Evolutionary conservation across 1,140 invertebrate genomes (phyloP), one percentile per base, ranked within the genome.

Genomic region (Drosophila equinoxialis): DNA sequence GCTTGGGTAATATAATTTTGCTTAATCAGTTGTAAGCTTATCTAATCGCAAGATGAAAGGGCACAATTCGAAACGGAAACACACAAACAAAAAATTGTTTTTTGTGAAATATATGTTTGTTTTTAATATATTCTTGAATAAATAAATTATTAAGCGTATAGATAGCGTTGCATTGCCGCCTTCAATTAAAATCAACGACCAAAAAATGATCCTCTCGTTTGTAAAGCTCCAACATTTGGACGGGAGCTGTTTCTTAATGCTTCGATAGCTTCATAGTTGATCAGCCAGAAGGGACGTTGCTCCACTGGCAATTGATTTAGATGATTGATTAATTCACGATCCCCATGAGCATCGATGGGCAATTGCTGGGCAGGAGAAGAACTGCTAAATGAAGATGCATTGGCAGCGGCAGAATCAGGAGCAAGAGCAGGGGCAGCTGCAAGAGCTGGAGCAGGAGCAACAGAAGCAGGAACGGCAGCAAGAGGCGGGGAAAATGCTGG

Each of bases 251-350:
- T 92, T 8, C 91, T 73, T 33, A 92, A 79, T 1, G 91, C 90
- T 74, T 93, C 92, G 48, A 92, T 92, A 2, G 86, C 85, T 65
- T 92, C 70, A 51, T 90, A 91, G 73, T 93, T 94, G 41, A 94
- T 58, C 37, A 92, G 91, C 93, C 93, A 94, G 76, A 94, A 94
- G 0, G 93, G 93, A 66, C 93, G 93, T 20, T 93, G 86, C 42
- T 93, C 93, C 39, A 86, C 37, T 0, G 93, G 93, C 33, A 93
- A 68, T 13, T 81, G 74, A 30, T 79, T 92, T 1, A 94, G 65
- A n/a, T 92, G 73, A 20, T 93, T 91, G 1, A 93, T 86, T 13
- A 92, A 79, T 0, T 92, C 84, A 13, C 71, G 86, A 68, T 94
- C 93, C 3, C 93, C 93, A 8, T 92, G 80, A 8, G 93, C 93